Base-by-base conservation (phyloP, 1,140 invertebrate genomes). In the Macrobrachium nipponense region DNA sequence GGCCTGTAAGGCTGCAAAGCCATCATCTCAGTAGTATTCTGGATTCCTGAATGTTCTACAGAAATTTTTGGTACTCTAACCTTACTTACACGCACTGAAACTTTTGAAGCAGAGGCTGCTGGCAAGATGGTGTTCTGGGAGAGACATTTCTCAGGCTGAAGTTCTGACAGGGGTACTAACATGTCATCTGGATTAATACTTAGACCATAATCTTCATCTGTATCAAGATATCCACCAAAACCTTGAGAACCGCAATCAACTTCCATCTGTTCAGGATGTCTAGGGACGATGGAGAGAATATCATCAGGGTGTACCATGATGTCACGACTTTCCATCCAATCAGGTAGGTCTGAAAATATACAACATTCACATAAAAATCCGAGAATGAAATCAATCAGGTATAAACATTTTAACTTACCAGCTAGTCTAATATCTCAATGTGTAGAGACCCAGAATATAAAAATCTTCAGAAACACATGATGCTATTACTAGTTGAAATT, bases 301-400 rank as follows among this genome's bases (percentile, higher is more conserved):
- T 72, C 43, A n/a, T 82, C 62, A 51, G 70, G 5, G 36, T 75
- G 72, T 20, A 61, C 82, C 77, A 86, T 44, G 77, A 72, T 73
- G 15, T 86, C 84, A 36, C 84, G 64, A 43, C 77, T 72, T 60
- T 86, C 84, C 84, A 86, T 86, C 84, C 84, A 86, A 14, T 86
- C 84, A 73, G 84, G 84, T 59, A 86, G 84, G 8, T 75, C 84
- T 86, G 84, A 2, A 86, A 80, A 43, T 60, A 64, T 43, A 68
- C n/a, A 20, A 68, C 0, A 15, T 51, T 51, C 12, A 51, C 12
- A 3, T 10, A 51, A 51, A 10, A 51, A 51, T 36, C 27, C 4
- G 27, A 36, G 27, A 36, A 36, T 36, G 1, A 36, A 36, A 36
- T 36, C 1, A 36, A 36, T 4, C 27, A 36, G 1, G 27, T 36